Evolutionary conservation across 2,888 invertebrate species (phyloP).

Genomic region (Lasioglossum villosulum): DNA sequence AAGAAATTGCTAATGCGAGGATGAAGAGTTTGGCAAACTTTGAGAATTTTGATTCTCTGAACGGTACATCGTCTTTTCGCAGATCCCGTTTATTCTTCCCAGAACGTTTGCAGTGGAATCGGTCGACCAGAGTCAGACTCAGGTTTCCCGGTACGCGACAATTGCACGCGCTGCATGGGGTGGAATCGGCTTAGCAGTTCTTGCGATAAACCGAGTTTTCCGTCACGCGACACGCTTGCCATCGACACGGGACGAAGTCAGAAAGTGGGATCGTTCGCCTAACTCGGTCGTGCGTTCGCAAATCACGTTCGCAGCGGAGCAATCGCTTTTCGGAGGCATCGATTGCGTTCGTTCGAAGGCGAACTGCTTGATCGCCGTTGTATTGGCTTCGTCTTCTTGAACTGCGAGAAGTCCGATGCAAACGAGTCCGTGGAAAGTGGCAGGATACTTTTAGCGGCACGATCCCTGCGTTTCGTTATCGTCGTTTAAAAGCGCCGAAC

Average conservation of each 20-base stretch:
- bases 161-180: slow-evolving; percentile 20
- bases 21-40: too few species aligned
- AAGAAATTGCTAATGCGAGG: neutral
- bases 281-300: neutral
- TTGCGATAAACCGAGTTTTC: slow-evolving; percentile 19
- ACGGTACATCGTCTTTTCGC: too few species aligned
- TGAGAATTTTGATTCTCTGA: too few species aligned
- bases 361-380: neutral
- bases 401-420: slow-evolving; percentile 15
- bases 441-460: slow-evolving; percentile 68
- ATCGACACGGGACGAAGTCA: neutral
- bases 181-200: slow-evolving; percentile 30
- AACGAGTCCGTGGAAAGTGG: slow-evolving; percentile 74
- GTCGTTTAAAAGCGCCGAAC: neutral
- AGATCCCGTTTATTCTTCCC: too few species aligned
- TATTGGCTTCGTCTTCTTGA: slow-evolving; percentile 22
- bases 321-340: neutral
- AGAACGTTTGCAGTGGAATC: neutral
- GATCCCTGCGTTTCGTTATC: slow-evolving; percentile 41
- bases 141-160: neutral
- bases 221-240: neutral
- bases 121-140: neutral
- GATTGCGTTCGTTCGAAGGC: neutral
- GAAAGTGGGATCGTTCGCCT: neutral
- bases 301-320: slow-evolving; percentile 9